phyloP scores from a whole-genome alignment of 2,888 invertebrate genomes.

The Parochlus steinenii region DNA sequence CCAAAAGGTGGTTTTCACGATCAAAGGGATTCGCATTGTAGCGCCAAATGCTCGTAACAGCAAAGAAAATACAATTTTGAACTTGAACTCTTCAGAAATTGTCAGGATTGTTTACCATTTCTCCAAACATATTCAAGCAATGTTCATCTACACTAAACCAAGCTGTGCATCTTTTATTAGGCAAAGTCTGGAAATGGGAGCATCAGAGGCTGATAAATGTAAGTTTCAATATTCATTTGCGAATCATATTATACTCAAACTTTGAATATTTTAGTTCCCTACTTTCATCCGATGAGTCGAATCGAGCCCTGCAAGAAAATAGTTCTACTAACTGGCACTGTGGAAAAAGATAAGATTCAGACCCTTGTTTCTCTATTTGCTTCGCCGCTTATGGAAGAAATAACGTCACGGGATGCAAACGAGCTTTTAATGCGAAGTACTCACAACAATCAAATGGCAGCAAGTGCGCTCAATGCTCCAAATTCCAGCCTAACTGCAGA shows the following conservation, averaged over 20 bases:
- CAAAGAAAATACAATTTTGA: slow-evolving; percentile 37
- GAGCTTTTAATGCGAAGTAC: slow-evolving; percentile 56
- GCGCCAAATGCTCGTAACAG: slow-evolving; percentile 35
- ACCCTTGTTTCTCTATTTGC: slow-evolving; percentile 47
- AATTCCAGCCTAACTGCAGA: neutral
- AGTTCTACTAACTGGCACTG: slow-evolving; percentile 52
- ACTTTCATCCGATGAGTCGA: slow-evolving; percentile 42
- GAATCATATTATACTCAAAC: slow-evolving; percentile 13
- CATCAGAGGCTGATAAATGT: slow-evolving; percentile 27
- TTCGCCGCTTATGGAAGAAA: slow-evolving; percentile 44
- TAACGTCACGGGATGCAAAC: slow-evolving; percentile 60
- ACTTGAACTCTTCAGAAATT: slow-evolving; percentile 51
- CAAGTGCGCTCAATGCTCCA: slow-evolving; percentile 6
- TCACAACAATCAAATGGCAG: slow-evolving; percentile 14
- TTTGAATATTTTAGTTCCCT: slow-evolving; percentile 28
- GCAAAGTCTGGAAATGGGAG: slow-evolving; percentile 47
- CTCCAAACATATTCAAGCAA: slow-evolving; percentile 54
- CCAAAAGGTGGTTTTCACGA: slow-evolving; percentile 38
- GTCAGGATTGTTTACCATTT: slow-evolving; percentile 63
- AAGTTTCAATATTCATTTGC: slow-evolving; percentile 19
- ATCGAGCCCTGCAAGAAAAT: slow-evolving; percentile 57
- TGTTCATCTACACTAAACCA: slow-evolving; percentile 62
- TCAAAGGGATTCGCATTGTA: slow-evolving; percentile 41
- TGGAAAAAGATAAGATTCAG: slow-evolving; percentile 46
- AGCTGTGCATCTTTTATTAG: slow-evolving; percentile 52